phyloP scores from a whole-genome alignment of 2,888 invertebrate genomes.

The Onthophagus sagittarius region DNA sequence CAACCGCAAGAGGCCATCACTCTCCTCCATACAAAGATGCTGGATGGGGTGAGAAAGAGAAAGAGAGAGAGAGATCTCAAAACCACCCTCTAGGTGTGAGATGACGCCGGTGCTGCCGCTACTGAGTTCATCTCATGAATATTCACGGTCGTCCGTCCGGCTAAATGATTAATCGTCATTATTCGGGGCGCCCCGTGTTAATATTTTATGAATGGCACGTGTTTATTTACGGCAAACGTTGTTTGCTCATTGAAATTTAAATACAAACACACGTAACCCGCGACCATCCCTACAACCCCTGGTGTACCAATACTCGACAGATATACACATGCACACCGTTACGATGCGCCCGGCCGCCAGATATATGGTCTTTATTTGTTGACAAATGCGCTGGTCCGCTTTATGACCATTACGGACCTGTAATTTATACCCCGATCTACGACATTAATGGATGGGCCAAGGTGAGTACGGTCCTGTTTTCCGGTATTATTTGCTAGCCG shows the following conservation, averaged over 20 bases:
- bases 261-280: slow-evolving; percentile 18
- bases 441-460: slow-evolving; percentile 15
- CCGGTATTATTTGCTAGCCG: slow-evolving; percentile 7
- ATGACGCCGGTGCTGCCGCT: neutral
- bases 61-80: neutral
- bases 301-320: neutral
- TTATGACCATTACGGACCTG: slow-evolving; percentile 22
- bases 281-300: slow-evolving; percentile 9
- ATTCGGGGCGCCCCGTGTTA: slow-evolving; percentile 44
- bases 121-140: slow-evolving; percentile 39
- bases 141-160: slow-evolving; percentile 41
- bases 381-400: slow-evolving; percentile 25
- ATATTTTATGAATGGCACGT: slow-evolving; percentile 47
- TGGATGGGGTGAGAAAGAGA: no score
- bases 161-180: slow-evolving; percentile 49
- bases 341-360: slow-evolving; percentile 1
- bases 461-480: slow-evolving; percentile 5
- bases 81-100: neutral
- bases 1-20: slow-evolving; percentile 3
- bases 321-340: slow-evolving; percentile 1
- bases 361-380: slow-evolving; percentile 25
- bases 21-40: no score
- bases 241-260: slow-evolving; percentile 35
- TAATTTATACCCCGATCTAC: neutral
- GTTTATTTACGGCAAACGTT: slow-evolving; percentile 43